phyloP scores from a whole-genome alignment of 2,797 vertebrate species.

The Paramormyrops hopkinsi region DNA sequence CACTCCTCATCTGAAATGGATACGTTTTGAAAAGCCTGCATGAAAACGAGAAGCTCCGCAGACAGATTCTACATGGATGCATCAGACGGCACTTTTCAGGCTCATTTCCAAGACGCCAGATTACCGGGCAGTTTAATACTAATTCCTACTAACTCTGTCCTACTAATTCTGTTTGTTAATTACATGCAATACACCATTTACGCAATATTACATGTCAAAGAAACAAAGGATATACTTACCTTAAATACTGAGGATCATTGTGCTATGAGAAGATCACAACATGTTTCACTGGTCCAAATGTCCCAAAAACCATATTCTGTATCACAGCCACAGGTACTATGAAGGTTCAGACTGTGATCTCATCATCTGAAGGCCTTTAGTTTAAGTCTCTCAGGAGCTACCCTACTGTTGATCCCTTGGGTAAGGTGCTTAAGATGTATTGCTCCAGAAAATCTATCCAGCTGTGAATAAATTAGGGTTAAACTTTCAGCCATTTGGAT shows the following conservation, averaged over 20 bases:
- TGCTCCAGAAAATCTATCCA: neutral
- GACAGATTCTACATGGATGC: neutral
- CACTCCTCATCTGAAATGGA: constrained; percentile 40
- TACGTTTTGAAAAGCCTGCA: constrained; percentile 39
- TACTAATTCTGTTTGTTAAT: neutral
- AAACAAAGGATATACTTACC: neutral
- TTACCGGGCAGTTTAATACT: neutral
- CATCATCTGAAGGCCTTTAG: neutral
- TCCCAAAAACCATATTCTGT: neutral
- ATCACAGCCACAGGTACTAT: neutral
- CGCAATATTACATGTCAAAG: neutral
- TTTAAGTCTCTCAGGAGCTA: neutral
- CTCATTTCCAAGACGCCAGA: neutral
- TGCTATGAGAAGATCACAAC: neutral
- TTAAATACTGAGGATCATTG: neutral
- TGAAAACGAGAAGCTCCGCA: neutral
- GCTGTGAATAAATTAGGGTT: neutral
- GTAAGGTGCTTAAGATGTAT: neutral
- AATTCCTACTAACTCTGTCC: neutral
- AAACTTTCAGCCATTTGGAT: neutral
- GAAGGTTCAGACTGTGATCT: neutral
- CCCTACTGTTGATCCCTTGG: neutral
- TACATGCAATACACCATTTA: neutral
- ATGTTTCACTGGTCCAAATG: neutral
- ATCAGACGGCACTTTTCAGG: neutral